Conservation (phyloP, 2,113 vertebrate species). For the Chrysochloris asiatica region DNA sequence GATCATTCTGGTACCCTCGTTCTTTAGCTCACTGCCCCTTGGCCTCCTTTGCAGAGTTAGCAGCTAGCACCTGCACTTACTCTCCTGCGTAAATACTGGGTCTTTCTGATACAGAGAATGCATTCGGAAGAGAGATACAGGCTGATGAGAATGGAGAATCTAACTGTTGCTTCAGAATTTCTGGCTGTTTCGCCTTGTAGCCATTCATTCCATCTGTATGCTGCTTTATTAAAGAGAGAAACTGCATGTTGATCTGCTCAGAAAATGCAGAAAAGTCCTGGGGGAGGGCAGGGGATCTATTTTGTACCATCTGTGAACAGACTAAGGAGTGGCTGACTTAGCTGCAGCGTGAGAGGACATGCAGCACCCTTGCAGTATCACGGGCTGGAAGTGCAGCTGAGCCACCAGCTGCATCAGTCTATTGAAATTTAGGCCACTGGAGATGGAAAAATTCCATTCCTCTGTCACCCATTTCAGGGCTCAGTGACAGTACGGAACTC, state of each 20-base stretch:
- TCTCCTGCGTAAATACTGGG: not conserved
- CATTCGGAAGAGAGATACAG: not conserved
- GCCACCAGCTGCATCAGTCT: no score
- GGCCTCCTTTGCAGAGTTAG: not conserved
- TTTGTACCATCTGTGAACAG: no score
- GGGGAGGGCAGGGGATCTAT: no score
- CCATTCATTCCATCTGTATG: not conserved
- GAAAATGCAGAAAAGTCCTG: no score
- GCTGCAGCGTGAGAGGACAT: no score
- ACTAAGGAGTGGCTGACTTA: no score
- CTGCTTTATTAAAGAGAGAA: not conserved
- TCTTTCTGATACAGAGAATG: not conserved
- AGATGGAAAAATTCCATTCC: no score
- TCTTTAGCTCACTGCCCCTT: not conserved
- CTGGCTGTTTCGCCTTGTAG: not conserved
- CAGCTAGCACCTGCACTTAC: accelerated
- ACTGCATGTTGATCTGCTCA: not conserved
- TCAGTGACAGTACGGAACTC: not conserved
- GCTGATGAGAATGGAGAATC: not conserved
- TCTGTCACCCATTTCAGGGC: no score
- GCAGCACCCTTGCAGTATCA: no score
- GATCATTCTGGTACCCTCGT: not conserved
- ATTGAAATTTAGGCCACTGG: no score
- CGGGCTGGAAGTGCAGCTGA: no score
- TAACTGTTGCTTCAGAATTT: not conserved